Percentiles rank a stretch among this genome's conserved stretches.
Conservation (phyloP, 2,888 invertebrate genomes). For the Pollenia labialis region DNA sequence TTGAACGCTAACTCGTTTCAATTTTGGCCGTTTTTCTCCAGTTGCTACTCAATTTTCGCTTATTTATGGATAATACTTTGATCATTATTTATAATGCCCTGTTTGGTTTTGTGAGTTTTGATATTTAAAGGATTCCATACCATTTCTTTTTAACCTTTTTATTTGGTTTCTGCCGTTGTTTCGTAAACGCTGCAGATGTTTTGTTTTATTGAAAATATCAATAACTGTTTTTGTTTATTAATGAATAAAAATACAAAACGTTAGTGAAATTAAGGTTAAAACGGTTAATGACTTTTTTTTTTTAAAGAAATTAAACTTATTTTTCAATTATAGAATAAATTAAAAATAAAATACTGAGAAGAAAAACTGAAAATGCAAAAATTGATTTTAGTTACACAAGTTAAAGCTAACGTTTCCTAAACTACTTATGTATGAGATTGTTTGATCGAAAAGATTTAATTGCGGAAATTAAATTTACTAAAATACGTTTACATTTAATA, state of each 20-base stretch:
- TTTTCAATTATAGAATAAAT: background rate
- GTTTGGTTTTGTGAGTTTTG: constrained; percentile 12
- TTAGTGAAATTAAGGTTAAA: constrained; percentile 29
- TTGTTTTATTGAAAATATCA: constrained; percentile 37
- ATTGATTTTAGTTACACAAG: too few relatives aligned
- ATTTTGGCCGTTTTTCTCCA: constrained; percentile 17
- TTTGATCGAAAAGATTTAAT: too few relatives aligned
- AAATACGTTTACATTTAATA: too few relatives aligned
- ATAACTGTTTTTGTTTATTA: constrained; percentile 47
- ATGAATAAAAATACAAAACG: constrained; percentile 20
- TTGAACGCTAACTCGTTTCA: constrained; percentile 41
- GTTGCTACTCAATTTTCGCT: background rate
- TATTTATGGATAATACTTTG: constrained; percentile 50
- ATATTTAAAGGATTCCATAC: constrained; percentile 41
- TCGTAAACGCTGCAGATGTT: constrained; percentile 59
- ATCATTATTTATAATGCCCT: constrained; percentile 39
- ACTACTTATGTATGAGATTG: too few relatives aligned
- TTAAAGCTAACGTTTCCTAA: too few relatives aligned
- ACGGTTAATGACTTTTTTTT: constrained; percentile 58
- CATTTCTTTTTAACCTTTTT: constrained; percentile 12
- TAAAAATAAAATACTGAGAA: too few relatives aligned
- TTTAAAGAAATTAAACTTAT: background rate
- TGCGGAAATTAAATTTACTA: too few relatives aligned
- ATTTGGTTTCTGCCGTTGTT: constrained; percentile 3
- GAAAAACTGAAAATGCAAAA: too few relatives aligned